Evolutionary conservation across 2,113 vertebrate species (phyloP), one percentile per base, ranked within the genome.

Genomic region (Phalacrocorax carbo): DNA sequence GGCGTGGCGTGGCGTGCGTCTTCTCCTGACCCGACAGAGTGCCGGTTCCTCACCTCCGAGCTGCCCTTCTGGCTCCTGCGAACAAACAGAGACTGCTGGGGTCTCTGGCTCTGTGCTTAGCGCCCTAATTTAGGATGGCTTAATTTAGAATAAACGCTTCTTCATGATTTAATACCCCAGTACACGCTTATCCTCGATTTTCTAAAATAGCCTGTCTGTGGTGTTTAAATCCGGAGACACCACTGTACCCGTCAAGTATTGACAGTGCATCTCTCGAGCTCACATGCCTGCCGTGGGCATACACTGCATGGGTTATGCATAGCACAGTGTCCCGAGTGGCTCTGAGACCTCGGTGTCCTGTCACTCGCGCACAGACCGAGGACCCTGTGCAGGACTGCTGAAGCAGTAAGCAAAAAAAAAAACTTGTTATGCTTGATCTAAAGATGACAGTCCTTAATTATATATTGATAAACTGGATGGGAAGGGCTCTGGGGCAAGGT

Each of bases 81-180:
- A 81, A 88, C 89, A 89, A 92, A 91, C 68, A 71, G 76, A 81
- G 80, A 68, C 81, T 17, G 10, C 10, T 48, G 76, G 20, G 86
- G 64, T 76, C 69, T 90, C 36, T 1, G 57, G 54, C 54, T n/a
- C 52, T 17, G 34, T 11, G 34, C 72, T 66, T 77, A 30, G n/a
- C 81, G 7, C 80, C 68, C 94, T 91, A 62, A 70, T 92, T 94
- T 65, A 70, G 77, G n/a, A 42, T 19, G 72, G 34, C 65, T 95
- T 92, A 84, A 87, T 84, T 96, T 91, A 95, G 94, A 79, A 69
- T 82, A 88, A 93, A 85, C 73, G 29, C 76, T 87, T 95, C 29
- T 91, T 78, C 54, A 8, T 44, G 69, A 61, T 81, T 78, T 87
- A 60, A 66, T 54, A 36, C 26, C 32, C 52, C 48, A 32, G 57